Base-by-base conservation (phyloP, 2,888 invertebrate genomes). In the Eupithecia vulgata region DNA sequence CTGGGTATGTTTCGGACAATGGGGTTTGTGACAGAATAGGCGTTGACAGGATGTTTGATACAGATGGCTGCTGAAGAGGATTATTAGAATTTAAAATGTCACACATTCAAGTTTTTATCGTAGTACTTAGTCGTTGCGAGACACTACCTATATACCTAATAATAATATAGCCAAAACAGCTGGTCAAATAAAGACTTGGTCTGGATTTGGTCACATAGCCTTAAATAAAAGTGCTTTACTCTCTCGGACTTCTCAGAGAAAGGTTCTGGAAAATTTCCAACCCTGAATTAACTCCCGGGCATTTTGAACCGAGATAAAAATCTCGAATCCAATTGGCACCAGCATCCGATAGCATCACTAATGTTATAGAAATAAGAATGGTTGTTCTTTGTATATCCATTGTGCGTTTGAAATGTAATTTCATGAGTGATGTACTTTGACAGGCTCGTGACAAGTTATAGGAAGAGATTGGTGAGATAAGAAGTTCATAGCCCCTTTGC, bases 1-100 rank as follows among this genome's bases (percentile, higher is more conserved):
- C 77, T 75, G 71, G 76, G 67, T 78, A 70, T 67, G 80, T 84
- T 68, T 75, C 81, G 77, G 67, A 72, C 65, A 75, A 75, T 70
- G 67, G 65, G 52, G 70, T 37, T 48, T 70, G 67, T 70, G 45
- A 67, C 59, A 68, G 68, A 75, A 75, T 71, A 62, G 69, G 67
- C 70, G 70, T 68, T 72, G 70, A 52, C 72, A 70, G 65, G 40
- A 37, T 40, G 70, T 65, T 68, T 62, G 40, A n/a, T 59, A 35
- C 59, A 48, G 67, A 59, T 21, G 67, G 67, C 30, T 71, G 67
- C 1, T 42, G 21, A 65, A 40, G 65, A 40, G 35, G 35, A 40
- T 65, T 65, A 40, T 21, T 21, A 37, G 21, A 21, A 64, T 64
- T 37, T 21, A 40, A 25, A 40, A 40, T 65, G 42, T 25, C 1